Base-by-base conservation (phyloP, 2,797 vertebrate genomes). In the Prionace glauca region DNA sequence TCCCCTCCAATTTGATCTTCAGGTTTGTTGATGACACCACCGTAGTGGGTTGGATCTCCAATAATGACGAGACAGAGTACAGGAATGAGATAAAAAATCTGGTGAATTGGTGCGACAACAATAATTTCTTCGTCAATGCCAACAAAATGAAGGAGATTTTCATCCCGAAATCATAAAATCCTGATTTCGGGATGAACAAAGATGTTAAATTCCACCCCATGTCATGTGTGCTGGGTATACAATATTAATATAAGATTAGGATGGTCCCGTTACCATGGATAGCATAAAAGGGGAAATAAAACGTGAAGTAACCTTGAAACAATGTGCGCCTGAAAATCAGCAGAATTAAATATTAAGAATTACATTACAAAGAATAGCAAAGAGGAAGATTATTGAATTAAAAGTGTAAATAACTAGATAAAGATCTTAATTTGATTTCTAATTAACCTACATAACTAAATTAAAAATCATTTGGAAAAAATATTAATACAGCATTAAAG, bases 401-500 rank as follows among this genome's bases (percentile, higher is more conserved):
- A 62, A 32, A 65, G 29, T 71, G 67, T 94, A 71, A 71, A 69
- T 94, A 94, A 94, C 36, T 94, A 94, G 92, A 94, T 94, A 94
- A 94, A 36, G n/a, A 72, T 41, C 22, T 29, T 71, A 7, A 94
- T 94, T 94, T 71, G 65, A 71, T 74, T 95, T 95, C 45, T 74
- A 56, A 95, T 77, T 95, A 95, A 74, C 5, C 45, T 36, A 32
- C 71, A 95, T n/a, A 77, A 74, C 69, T 29, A 72, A 94, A 72
- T 95, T 95, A 60, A 95, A 74, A 74, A 95, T 77, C 56, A 60
- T 50, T 50, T 1, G 24, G 62, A 93, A 93, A 94, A 74, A 74
- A 77, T 74, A 95, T 60, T 77, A 95, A 95, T 74, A n/a, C 45
- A 71, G 29, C 26, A 77, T 11, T 72, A 94, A 72, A 50, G 24